A percentile compares a stretch with the other conserved stretches of the same genome.
These are phyloP conservation scores for Hippoglossus stenolepis DNA, from an alignment of 2,113 vertebrate species.

Conservation along the genomic window DNA sequence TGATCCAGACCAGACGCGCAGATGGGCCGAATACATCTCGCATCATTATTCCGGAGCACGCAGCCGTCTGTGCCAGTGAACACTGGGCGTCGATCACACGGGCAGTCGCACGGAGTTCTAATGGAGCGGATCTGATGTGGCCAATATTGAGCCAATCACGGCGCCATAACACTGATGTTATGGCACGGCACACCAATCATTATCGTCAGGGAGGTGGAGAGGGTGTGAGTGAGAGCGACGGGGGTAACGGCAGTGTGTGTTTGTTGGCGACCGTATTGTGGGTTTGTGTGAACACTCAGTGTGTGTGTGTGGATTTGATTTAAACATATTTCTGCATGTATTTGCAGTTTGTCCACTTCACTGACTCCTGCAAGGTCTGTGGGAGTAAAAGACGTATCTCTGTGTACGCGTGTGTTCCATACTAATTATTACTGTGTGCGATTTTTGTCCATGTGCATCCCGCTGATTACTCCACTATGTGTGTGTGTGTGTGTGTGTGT, in stretches of 20 bases:
- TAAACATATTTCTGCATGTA: background rate
- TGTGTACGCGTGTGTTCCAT: background rate
- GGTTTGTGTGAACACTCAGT: background rate
- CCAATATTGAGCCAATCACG: slow-evolving; percentile 37
- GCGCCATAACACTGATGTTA: background rate
- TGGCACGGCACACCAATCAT: background rate
- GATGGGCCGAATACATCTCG: slow-evolving; percentile 11
- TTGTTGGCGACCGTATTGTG: background rate
- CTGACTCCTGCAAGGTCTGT: background rate
- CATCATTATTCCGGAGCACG: slow-evolving; percentile 14
- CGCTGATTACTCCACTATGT: background rate
- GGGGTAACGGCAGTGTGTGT: background rate
- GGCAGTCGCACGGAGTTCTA: slow-evolving; percentile 22
- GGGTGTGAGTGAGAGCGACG: background rate
- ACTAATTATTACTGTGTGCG: slow-evolving; percentile 8
- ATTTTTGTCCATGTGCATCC: background rate
- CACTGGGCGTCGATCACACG: slow-evolving; percentile 27
- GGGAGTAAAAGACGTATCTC: background rate
- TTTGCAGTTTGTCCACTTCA: slow-evolving; percentile 9
- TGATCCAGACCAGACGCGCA: background rate
- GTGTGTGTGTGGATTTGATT: background rate
- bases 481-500: background rate
- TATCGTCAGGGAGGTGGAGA: slow-evolving; percentile 24
- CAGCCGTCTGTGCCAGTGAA: slow-evolving; percentile 39
- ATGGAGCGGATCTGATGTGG: slow-evolving; percentile 47